Evolutionary conservation across 1,140 invertebrate species (phyloP).

Genomic region (Tenebrio molitor): DNA sequence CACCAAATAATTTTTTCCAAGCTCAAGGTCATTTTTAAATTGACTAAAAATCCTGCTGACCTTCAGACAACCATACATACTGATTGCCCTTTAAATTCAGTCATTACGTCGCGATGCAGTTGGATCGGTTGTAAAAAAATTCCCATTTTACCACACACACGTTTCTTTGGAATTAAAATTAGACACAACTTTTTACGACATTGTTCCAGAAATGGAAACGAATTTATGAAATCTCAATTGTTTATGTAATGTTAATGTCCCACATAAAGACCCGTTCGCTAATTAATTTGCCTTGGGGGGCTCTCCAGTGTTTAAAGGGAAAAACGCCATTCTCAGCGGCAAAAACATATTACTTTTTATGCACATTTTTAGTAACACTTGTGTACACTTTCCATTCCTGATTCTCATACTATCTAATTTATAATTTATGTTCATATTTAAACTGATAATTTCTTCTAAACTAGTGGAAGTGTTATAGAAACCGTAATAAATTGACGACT

Average conservation of each 20-base stretch:
- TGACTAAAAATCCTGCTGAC: conserved; percentile 40
- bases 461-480: conserved; percentile 10
- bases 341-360: neutral
- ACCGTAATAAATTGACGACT: conserved; percentile 1
- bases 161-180: neutral
- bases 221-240: conserved; percentile 26
- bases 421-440: neutral
- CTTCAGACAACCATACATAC: conserved; percentile 22
- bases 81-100: conserved; percentile 37
- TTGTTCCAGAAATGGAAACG: conserved; percentile 18
- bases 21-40: conserved; percentile 45
- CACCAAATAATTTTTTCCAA: conserved; percentile 40
- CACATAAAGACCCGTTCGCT: conserved; percentile 21
- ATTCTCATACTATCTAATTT: neutral
- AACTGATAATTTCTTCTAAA: conserved; percentile 9
- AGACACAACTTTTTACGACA: conserved; percentile 12
- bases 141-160: neutral
- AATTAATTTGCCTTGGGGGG: conserved; percentile 10
- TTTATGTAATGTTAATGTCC: conserved; percentile 26
- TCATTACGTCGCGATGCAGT: conserved; percentile 33
- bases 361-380: neutral
- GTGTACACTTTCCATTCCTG: conserved; percentile 16
- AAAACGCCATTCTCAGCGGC: conserved; percentile 1
- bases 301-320: conserved; percentile 6
- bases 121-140: neutral